Base-by-base conservation (phyloP, 2,888 invertebrate genomes). In the Lasioglossum villosulum region DNA sequence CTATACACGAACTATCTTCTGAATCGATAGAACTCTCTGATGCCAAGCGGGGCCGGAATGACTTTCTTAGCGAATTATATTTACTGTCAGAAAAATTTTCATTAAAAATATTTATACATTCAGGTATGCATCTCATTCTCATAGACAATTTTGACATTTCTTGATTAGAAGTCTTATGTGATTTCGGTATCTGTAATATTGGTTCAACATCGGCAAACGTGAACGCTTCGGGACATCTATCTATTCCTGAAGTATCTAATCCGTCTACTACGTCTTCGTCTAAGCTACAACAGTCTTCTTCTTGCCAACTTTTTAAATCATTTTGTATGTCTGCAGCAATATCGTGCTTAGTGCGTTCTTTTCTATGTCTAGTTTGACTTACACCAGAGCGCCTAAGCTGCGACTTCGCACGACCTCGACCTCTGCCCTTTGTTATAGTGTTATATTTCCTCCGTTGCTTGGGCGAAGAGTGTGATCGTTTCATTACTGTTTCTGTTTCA, bases 11-110 rank as follows among this genome's bases (percentile, higher is more conserved):
- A 77, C 93, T 93, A 68, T 94, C 94, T 34, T 94, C 94, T 0
- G 94, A 94, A 56, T 94, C 93, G n/a, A 93, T 88, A 6, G 94
- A 94, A 75, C 92, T 92, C 59, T 94, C 92, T 1, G 94, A 94
- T 14, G 91, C 63, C 45, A 91, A 77, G 34, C 92, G 90, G 3
- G 90, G 80, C 45, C 90, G 88, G 73, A 79, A 88, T 34, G 39
- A 48, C 27, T 78, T 70, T 30, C 74, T 83, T n/a, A 78, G 81
- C n/a, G 84, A 63, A n/a, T 83, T 74, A 16, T 76, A 82, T 23
- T n/a, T 73, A 1, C 79, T 73, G 1, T 86, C 81, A 19, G 71
- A 12, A 56, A 71, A 78, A 63, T 79, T 76, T 2, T 80, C 76
- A 14, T 79, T 75, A 39, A 71, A 82, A 10, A 34, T n/a, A 71